Percentiles rank a stretch among this genome's conserved stretches.
These are phyloP conservation scores for Nemoura dubitans DNA, from an alignment of 2,888 invertebrate genomes.

Conservation along the genomic window DNA sequence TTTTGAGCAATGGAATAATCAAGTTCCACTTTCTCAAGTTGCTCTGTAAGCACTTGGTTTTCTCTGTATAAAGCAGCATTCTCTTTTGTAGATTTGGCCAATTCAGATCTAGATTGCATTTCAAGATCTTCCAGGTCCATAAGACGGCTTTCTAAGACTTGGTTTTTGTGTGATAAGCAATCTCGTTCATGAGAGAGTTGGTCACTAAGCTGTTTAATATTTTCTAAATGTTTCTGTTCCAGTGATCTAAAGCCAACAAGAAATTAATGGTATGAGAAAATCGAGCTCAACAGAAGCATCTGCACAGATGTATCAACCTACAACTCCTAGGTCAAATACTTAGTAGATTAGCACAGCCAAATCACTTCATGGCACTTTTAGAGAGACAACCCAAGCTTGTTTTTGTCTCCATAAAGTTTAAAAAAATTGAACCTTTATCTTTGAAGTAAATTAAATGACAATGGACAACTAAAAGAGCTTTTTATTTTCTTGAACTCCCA, in stretches of 20 bases:
- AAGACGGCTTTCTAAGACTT: conserved; percentile 71
- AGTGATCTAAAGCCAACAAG: conserved; percentile 63
- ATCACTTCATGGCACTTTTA: too few relatives aligned
- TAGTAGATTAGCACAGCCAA: too few relatives aligned
- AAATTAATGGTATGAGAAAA: conserved; percentile 14
- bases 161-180: conserved; percentile 67
- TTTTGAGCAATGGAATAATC: conserved; percentile 64
- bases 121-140: conserved; percentile 74
- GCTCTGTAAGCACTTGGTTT: conserved; percentile 68
- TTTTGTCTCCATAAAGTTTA: too few relatives aligned
- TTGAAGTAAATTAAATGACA: too few relatives aligned
- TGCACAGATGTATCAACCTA: too few relatives aligned
- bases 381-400: too few relatives aligned
- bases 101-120: conserved; percentile 70
- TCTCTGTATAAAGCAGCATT: conserved; percentile 72
- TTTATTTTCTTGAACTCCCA: too few relatives aligned
- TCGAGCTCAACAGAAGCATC: neutral
- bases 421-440: too few relatives aligned
- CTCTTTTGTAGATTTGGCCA: conserved; percentile 70
- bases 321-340: too few relatives aligned
- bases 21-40: conserved; percentile 68
- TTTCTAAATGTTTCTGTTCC: conserved; percentile 81
- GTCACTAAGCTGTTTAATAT: conserved; percentile 73
- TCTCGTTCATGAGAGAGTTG: conserved; percentile 81
- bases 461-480: too few relatives aligned